Base-by-base conservation (phyloP, 2,113 vertebrate species). In the Nerophis lumbriciformis region DNA sequence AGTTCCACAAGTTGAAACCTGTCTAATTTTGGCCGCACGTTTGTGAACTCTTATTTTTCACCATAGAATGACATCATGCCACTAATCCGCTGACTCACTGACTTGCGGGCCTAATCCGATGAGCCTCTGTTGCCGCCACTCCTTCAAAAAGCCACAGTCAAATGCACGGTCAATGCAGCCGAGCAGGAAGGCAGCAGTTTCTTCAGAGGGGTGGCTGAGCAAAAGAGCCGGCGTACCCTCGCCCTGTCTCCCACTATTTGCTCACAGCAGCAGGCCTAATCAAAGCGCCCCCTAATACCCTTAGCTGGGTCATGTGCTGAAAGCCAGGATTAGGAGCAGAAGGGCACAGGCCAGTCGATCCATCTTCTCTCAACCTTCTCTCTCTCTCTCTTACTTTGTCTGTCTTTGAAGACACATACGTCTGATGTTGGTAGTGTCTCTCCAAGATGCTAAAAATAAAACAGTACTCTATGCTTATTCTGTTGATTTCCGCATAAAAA, bases 261-360 rank as follows among this genome's bases (percentile, higher is more conserved):
- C 63, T 52, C 66, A 21, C 75, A 76, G 68, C 73, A 71, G 78
- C 78, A 85, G 83, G 69, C 79, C 87, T 83, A 85, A 83, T 88
- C 85, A 82, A 84, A 87, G 82, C 66, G 49, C 74, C 78, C 36
- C 63, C 50, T 88, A 88, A 88, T 83, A 58, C 79, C 78, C 79
- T 89, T 89, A 87, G 85, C 83, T 73, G 80, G 82, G 84, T 89
- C 87, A 89, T 87, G 85, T 83, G 87, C 82, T 85, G 73, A 79
- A 77, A 83, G 75, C 76, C 73, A 59, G 85, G 83, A 88, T 89
- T 88, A 84, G 84, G 79, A 85, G 63, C 80, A 81, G 62, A 77
- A 84, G 81, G 75, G 72, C 80, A 78, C 62, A 80, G 81, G 78
- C 74, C 77, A 78, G 73, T 71, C 67, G 71, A 84, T 84, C 77